Evolutionary conservation across 2,113 vertebrate genomes (phyloP), one percentile per base, ranked within the genome.

Genomic region (Garra rufa): DNA sequence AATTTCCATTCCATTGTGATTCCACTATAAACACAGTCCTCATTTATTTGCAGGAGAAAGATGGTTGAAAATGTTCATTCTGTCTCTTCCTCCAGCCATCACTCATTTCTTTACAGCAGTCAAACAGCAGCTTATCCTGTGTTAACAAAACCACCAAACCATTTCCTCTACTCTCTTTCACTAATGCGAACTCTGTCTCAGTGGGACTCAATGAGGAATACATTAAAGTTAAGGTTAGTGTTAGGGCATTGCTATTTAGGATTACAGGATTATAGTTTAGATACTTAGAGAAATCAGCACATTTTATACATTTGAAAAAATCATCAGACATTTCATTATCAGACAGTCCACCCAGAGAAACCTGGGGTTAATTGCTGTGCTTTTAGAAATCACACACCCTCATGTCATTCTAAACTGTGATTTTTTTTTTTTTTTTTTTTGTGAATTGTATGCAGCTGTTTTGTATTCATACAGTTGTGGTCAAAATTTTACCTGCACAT

Each of bases 1-100:
- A 28, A 26, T 76, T 84, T 50, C 57, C 55, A 46, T 34, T 81
- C 14, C 43, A 67, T 67, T 81, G 76, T 67, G 41, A 50, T 81
- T 81, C 41, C 17, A n/a, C 50, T 84, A 70, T 81, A 57, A 55
- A 76, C 82, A 52, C 19, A 38, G 26, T 43, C 52, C 3, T 55
- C 10, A n/a, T 8, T 30, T 57, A 78, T 83, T 87, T 86, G 61
- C 67, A 65, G 61, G 78, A 88, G 87, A 69, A 83, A 52, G 79
- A 19, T 19, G 76, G 83, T 44, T 59, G 43, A 77, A 46, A 50
- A 67, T 74, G 41, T 74, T 85, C 9, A 19, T 41, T 9, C 76
- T n/a, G 13, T 86, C 70, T 82, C 73, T 75, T 67, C 43, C 55
- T 78, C 69, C 26, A 77, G 24, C 55, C 76, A 63, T 79, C 76